Percentiles rank a stretch among this genome's conserved stretches.
Conservation (phyloP, 2,888 invertebrate species). For the Eilema caniola region DNA sequence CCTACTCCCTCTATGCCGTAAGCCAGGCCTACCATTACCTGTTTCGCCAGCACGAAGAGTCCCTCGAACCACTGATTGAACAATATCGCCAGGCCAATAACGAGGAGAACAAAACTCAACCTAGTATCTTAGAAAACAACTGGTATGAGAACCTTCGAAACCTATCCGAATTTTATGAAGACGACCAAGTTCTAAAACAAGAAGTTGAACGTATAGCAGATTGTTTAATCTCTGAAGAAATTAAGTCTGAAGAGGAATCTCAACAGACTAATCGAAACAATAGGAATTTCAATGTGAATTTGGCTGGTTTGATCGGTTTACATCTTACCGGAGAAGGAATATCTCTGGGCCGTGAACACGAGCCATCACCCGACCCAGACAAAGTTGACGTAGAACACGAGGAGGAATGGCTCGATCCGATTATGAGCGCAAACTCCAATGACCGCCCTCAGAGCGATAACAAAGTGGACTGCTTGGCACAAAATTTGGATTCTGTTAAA, state of each 20-base stretch:
- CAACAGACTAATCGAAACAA: slow-evolving; percentile 56
- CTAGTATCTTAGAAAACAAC: slow-evolving; percentile 69
- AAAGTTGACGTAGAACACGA: slow-evolving; percentile 69
- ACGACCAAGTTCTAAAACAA: slow-evolving; percentile 73
- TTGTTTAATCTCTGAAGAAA: slow-evolving; percentile 68
- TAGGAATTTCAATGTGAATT: slow-evolving; percentile 79
- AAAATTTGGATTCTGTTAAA: slow-evolving; percentile 71
- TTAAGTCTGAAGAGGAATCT: slow-evolving; percentile 56
- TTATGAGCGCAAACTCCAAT: slow-evolving; percentile 78
- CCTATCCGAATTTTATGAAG: slow-evolving; percentile 84
- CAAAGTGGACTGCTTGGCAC: slow-evolving; percentile 71
- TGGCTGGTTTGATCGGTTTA: slow-evolving; percentile 75
- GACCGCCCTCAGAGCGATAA: slow-evolving; percentile 65
- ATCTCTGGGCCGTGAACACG: slow-evolving; percentile 67
- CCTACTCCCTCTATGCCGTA: slow-evolving; percentile 79
- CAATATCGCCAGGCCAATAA: slow-evolving; percentile 67
- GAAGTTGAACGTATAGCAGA: slow-evolving; percentile 77
- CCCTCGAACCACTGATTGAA: slow-evolving; percentile 78
- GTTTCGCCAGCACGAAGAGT: slow-evolving; percentile 81
- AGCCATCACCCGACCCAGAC: slow-evolving; percentile 68
- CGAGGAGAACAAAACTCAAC: slow-evolving; percentile 57
- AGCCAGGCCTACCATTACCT: slow-evolving; percentile 80
- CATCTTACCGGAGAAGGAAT: slow-evolving; percentile 75
- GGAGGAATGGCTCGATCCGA: slow-evolving; percentile 83
- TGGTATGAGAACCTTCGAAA: slow-evolving; percentile 79